A percentile compares a stretch with the other conserved stretches of the same genome.
phyloP scores from a whole-genome alignment of 2,797 vertebrate genomes.

The Sarcoramphus papa region DNA sequence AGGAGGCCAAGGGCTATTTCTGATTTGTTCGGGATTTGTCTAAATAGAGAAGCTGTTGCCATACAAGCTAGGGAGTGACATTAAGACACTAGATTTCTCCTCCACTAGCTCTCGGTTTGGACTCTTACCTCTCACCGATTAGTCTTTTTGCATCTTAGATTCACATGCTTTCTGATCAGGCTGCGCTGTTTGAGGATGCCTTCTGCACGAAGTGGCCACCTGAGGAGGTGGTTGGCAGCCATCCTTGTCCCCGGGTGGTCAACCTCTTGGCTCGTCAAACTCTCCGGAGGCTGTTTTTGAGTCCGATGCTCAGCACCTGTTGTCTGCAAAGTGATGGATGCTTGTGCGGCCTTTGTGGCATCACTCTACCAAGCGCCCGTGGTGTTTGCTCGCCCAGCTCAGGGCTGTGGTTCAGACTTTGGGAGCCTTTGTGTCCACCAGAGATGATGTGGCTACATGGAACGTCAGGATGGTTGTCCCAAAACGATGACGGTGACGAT shows the following conservation, averaged over 20 bases:
- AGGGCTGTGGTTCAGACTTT: not conserved
- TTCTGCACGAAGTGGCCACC: accelerated
- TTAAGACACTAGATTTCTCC: not conserved
- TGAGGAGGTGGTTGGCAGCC: not conserved
- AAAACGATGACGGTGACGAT: not conserved
- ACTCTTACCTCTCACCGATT: not conserved
- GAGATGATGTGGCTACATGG: not conserved
- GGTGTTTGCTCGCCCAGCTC: accelerated
- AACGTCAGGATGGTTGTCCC: not conserved
- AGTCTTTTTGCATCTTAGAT: not conserved
- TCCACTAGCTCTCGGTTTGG: accelerated
- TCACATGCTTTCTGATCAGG: not conserved
- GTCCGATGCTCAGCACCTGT: not conserved
- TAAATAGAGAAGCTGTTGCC: not conserved
- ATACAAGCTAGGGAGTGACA: not conserved
- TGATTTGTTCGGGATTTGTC: not conserved
- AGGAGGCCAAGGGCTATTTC: not conserved
- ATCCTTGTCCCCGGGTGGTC: not conserved
- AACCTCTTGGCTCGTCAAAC: not conserved
- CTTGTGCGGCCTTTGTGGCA: not conserved
- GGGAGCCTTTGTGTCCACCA: not conserved
- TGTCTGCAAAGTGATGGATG: not conserved
- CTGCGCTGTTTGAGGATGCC: accelerated
- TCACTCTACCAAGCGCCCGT: accelerated
- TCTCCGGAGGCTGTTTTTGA: not conserved